Evolutionary conservation across 2,888 invertebrate species (phyloP).

Genomic region (Pteria penguin): DNA sequence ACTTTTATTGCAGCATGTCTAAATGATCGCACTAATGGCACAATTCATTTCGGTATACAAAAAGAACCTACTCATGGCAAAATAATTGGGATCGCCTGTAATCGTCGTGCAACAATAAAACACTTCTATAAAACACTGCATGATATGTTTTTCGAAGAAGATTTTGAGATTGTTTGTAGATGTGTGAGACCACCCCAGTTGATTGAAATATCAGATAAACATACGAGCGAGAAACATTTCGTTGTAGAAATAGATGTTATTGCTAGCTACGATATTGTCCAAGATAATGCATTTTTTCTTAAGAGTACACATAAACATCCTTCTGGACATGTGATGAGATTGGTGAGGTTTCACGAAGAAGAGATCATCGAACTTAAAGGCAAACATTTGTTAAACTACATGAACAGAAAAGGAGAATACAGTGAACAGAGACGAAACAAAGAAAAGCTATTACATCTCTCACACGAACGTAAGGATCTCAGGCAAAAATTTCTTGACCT

Average conservation of each 20-base stretch:
- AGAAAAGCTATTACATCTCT: slow-evolving; percentile 14
- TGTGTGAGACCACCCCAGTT: slow-evolving; percentile 53
- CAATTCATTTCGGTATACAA: slow-evolving; percentile 49
- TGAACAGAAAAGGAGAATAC: slow-evolving; percentile 32
- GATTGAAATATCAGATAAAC: slow-evolving; percentile 44
- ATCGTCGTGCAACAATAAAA: slow-evolving; percentile 32
- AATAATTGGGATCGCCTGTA: slow-evolving; percentile 45
- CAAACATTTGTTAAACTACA: slow-evolving; percentile 32
- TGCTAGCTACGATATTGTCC: slow-evolving; percentile 35
- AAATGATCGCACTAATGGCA: slow-evolving; percentile 44
- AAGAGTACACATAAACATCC: background rate
- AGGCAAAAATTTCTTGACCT: slow-evolving; percentile 48
- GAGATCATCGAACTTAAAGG: slow-evolving; percentile 10
- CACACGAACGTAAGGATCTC: slow-evolving; percentile 31
- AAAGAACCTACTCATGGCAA: slow-evolving; percentile 37
- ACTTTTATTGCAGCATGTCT: slow-evolving; percentile 39
- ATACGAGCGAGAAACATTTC: background rate
- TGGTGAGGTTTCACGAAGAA: slow-evolving; percentile 8
- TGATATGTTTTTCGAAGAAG: slow-evolving; percentile 39
- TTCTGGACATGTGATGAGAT: background rate
- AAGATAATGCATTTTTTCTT: slow-evolving; percentile 44
- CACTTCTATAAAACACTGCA: slow-evolving; percentile 32
- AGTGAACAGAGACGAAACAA: slow-evolving; percentile 16
- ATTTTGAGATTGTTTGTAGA: slow-evolving; percentile 40
- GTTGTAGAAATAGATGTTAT: slow-evolving; percentile 59